Conservation (phyloP, 2,113 vertebrate genomes). For the Lagopus leucura region DNA sequence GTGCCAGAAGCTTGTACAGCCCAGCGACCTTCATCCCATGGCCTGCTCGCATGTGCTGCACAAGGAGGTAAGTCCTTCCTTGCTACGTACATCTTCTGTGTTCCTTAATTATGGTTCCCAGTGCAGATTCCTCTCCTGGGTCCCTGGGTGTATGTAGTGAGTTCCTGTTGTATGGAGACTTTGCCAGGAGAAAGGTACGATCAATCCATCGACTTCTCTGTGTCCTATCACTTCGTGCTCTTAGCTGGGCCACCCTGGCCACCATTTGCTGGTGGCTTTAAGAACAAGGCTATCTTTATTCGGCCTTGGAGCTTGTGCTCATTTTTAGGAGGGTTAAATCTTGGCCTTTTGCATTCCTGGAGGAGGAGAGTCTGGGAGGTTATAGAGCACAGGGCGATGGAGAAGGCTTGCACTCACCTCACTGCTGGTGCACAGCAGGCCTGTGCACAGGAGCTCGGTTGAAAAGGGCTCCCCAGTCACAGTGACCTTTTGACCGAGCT, state of each 20-base stretch:
- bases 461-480: not conserved
- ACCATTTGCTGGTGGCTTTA: not conserved
- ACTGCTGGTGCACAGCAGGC: not conserved
- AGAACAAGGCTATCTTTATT: not conserved
- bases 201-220: not conserved
- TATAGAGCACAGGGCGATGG: not conserved
- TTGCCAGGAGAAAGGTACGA: not conserved
- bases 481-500: not conserved
- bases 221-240: not conserved
- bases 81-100: fast-evolving
- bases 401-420: not conserved
- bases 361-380: not conserved
- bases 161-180: not conserved
- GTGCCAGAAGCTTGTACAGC: conserved; percentile 90
- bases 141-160: fast-evolving
- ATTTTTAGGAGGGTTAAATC: not conserved
- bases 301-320: not conserved
- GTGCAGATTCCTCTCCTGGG: not conserved
- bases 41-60: conserved; percentile 88
- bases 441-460: not conserved
- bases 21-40: conserved; percentile 84
- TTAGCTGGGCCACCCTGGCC: fast-evolving
- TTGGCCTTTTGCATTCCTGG: not conserved
- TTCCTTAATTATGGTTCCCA: fast-evolving
- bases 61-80: conserved; percentile 80